phyloP scores from a whole-genome alignment of 2,113 vertebrate genomes.

The Deroptyus accipitrinus region DNA sequence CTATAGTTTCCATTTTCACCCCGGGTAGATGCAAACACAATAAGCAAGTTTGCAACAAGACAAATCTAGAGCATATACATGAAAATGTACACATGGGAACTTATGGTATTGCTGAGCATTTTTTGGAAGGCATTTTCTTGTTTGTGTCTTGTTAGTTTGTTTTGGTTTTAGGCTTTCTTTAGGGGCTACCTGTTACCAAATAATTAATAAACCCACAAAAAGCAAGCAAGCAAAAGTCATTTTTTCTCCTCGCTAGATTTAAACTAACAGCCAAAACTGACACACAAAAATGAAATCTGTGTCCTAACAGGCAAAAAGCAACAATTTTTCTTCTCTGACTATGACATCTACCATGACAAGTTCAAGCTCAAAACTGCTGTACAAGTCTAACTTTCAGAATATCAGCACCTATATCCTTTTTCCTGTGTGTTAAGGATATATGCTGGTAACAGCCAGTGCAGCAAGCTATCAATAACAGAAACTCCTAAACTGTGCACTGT shows the following conservation, averaged over 20 bases:
- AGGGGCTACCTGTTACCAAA: neutral
- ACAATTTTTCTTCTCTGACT: neutral
- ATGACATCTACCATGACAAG: neutral
- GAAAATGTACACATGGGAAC: neutral
- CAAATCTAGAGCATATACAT: neutral
- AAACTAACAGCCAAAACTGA: neutral
- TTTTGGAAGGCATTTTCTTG: neutral
- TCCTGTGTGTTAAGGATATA: neutral
- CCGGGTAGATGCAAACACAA: neutral
- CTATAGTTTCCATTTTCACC: neutral
- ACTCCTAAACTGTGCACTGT: neutral
- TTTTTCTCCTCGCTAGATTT: neutral
- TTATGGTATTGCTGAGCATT: neutral
- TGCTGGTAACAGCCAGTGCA: neutral
- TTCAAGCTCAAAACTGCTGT: neutral
- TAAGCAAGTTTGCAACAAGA: neutral
- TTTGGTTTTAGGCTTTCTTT: neutral
- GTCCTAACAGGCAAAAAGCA: neutral
- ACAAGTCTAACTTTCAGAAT: neutral
- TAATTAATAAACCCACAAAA: neutral
- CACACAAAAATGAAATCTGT: neutral
- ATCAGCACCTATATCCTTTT: neutral
- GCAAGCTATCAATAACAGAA: neutral
- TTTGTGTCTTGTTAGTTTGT: neutral
- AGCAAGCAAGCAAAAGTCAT: accelerated